Evolutionary conservation across 2,113 vertebrate genomes (phyloP).

Genomic region (Clarias gariepinus): DNA sequence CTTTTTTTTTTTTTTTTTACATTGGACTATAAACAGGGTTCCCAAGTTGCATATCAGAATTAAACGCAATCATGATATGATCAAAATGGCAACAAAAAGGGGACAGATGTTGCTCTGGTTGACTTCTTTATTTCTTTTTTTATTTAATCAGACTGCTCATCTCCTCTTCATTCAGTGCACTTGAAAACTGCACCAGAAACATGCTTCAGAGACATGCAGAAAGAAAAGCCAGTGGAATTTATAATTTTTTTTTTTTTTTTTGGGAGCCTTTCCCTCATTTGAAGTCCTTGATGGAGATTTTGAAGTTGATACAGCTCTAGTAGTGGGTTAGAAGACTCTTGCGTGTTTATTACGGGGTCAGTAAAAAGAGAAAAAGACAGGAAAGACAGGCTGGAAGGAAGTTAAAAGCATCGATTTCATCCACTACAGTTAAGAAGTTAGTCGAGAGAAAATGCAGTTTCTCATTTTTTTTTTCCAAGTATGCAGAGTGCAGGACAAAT

Average conservation of each 20-base stretch:
- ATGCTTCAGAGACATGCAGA: constrained; percentile 81
- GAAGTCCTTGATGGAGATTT: constrained; percentile 65
- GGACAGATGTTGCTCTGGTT: constrained; percentile 61
- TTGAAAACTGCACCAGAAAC: constrained; percentile 71
- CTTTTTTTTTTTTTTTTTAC: no score
- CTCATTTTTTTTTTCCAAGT: constrained; percentile 68
- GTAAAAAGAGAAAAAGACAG: constrained; percentile 60
- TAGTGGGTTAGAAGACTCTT: constrained; percentile 74
- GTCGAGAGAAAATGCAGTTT: constrained; percentile 79
- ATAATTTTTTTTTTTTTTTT: constrained; percentile 39
- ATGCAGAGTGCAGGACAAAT: constrained; percentile 73
- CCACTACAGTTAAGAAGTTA: constrained; percentile 77
- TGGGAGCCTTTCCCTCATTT: constrained; percentile 69
- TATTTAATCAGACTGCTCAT: constrained; percentile 40
- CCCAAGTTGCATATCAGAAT: constrained; percentile 77
- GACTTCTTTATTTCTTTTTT: constrained; percentile 51
- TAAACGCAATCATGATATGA: constrained; percentile 68
- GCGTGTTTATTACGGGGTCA: constrained; percentile 73
- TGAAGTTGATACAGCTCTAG: constrained; percentile 71
- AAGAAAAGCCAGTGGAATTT: constrained; percentile 70
- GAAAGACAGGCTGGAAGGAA: constrained; percentile 62
- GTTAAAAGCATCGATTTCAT: constrained; percentile 69
- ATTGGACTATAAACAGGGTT: constrained; percentile 49
- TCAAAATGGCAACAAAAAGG: constrained; percentile 68
- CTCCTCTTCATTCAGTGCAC: constrained; percentile 67